Percentiles rank a stretch among this genome's conserved stretches.
Conservation (phyloP, 1,140 invertebrate genomes). For the Bicyclus anynana region DNA sequence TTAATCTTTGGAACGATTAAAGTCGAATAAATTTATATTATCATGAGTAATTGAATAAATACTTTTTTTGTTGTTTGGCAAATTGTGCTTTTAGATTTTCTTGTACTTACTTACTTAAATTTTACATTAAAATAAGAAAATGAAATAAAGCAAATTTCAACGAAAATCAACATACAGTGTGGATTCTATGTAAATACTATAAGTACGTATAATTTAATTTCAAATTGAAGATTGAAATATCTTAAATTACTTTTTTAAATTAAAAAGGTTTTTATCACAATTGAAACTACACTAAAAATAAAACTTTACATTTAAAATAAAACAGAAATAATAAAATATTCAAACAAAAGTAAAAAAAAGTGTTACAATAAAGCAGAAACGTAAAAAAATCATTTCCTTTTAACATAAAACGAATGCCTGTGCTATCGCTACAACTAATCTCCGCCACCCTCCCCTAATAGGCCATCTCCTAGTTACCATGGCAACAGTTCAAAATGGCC, state of each 20-base stretch:
- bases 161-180: no score
- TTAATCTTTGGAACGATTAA: neutral
- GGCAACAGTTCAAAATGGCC: conserved; percentile 66
- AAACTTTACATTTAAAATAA: neutral
- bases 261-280: neutral
- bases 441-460: conserved; percentile 71
- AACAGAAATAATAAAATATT: neutral
- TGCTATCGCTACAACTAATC: conserved; percentile 65
- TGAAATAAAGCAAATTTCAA: no score
- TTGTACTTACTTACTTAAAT: no score
- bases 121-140: no score
- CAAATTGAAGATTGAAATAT: no score
- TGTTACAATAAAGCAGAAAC: conserved; percentile 1
- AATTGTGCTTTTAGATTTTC: no score
- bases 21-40: no score
- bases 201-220: no score
- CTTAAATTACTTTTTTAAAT: neutral
- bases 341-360: neutral
- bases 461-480: conserved; percentile 72
- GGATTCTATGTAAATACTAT: no score
- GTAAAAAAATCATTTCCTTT: conserved; percentile 17
- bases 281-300: neutral
- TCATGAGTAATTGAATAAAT: no score
- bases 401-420: conserved; percentile 12
- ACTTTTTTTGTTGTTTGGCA: no score